Evolutionary conservation across 2,797 vertebrate species (phyloP).

Genomic region (Anolis apletophallus): DNA sequence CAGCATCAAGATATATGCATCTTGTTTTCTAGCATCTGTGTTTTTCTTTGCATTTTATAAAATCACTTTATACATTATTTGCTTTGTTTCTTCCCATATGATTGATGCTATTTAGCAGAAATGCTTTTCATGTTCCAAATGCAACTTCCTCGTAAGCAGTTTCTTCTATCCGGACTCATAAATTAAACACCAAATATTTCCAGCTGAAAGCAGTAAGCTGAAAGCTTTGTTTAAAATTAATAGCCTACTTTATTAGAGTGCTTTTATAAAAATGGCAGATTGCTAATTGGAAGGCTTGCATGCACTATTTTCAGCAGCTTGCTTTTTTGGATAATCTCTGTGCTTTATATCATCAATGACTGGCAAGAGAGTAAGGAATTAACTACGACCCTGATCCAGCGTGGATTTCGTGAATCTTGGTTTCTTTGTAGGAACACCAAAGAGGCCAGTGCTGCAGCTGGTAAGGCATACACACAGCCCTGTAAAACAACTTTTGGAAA

Average conservation of each 20-base stretch:
- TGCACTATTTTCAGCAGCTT: not conserved
- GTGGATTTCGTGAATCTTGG: too few relatives aligned
- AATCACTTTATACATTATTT: not conserved
- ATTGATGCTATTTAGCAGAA: conserved; percentile 18
- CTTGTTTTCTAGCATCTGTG: not conserved
- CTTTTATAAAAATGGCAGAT: not conserved
- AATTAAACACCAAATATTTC: conserved; percentile 47
- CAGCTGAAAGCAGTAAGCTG: conserved; percentile 24
- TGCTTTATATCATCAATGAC: not conserved
- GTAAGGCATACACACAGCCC: too few relatives aligned
- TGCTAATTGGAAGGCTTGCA: not conserved
- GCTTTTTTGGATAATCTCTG: not conserved
- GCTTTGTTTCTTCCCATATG: conserved; percentile 3
- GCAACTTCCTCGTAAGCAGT: conserved; percentile 40
- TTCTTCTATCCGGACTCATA: conserved; percentile 52
- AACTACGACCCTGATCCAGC: not conserved
- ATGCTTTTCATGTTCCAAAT: conserved; percentile 50
- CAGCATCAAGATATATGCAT: not conserved
- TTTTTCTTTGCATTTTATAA: conserved; percentile 15
- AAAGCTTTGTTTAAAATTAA: conserved; percentile 57
- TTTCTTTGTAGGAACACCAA: not conserved
- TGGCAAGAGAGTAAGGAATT: not conserved
- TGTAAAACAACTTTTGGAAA: not conserved
- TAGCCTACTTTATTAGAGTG: conserved; percentile 46
- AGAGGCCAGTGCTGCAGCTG: not conserved